These are phyloP conservation scores for Pseudois nayaur DNA, from an alignment of 2,113 vertebrate genomes.

Conservation along the genomic window DNA sequence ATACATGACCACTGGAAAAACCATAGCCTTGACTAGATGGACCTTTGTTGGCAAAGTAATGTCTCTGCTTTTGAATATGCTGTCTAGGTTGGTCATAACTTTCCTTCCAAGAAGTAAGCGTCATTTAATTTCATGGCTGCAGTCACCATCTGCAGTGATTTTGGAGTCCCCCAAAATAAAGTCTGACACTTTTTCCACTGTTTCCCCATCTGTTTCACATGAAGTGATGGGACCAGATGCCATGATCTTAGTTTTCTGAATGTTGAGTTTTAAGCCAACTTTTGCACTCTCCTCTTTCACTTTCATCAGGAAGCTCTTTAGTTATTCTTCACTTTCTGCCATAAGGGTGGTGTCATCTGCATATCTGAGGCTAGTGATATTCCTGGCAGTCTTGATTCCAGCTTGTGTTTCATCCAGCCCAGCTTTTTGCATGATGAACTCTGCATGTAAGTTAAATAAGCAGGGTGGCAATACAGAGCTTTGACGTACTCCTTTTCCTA, in stretches of 20 bases:
- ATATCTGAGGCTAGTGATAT: not conserved
- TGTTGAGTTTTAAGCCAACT: not conserved
- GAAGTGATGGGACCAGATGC: not conserved
- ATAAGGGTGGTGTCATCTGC: not conserved
- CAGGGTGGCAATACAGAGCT: not conserved
- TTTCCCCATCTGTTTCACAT: not conserved
- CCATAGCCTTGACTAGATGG: not conserved
- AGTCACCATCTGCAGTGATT: not conserved
- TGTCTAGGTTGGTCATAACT: not conserved
- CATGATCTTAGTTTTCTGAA: not conserved
- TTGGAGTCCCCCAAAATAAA: rapidly evolving
- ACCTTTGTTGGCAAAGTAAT: not conserved
- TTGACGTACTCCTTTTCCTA: not conserved
- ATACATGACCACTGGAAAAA: not conserved
- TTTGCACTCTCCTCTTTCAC: not conserved
- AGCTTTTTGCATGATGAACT: not conserved
- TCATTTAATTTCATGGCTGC: not conserved
- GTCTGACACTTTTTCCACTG: not conserved
- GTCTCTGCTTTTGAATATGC: not conserved
- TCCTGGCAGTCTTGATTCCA: rapidly evolving
- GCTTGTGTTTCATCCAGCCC: not conserved
- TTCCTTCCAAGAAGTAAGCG: rapidly evolving
- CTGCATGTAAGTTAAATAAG: not conserved
- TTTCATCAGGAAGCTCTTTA: not conserved
- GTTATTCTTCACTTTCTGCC: not conserved